Conservation (phyloP, 2,113 vertebrate species). For the Mobula birostris region DNA sequence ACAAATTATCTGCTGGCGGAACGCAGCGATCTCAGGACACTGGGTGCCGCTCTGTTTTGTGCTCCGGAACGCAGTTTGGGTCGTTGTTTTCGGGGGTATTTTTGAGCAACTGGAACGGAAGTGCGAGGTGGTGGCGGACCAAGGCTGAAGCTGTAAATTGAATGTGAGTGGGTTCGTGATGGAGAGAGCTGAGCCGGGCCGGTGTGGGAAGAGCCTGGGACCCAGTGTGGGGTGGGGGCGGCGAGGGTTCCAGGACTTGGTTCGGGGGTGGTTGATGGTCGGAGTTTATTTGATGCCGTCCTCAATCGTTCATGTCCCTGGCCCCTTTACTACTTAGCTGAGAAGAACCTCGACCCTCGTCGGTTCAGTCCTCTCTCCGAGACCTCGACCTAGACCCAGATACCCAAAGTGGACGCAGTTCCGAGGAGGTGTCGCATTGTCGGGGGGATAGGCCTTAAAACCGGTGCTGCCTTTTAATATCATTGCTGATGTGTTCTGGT, state of each 20-base stretch:
- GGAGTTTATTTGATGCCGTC: background rate
- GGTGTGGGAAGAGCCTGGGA: too few relatives aligned
- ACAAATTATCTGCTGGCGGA: too few relatives aligned
- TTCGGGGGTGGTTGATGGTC: background rate
- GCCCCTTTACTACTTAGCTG: background rate
- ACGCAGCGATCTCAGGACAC: too few relatives aligned
- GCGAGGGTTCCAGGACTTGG: background rate
- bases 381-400: background rate
- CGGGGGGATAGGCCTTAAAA: background rate
- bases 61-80: background rate
- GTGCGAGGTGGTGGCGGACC: background rate
- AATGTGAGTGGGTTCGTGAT: background rate
- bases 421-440: background rate
- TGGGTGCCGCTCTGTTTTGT: background rate
- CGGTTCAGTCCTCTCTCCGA: background rate
- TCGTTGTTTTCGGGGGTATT: background rate
- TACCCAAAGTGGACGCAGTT: too few relatives aligned
- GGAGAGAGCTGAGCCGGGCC: too few relatives aligned
- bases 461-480: too few relatives aligned
- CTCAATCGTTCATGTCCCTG: too few relatives aligned
- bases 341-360: background rate
- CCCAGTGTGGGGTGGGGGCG: background rate
- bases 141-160: background rate
- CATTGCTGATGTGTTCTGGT: too few relatives aligned
- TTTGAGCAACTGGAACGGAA: background rate